Evolutionary conservation across 2,888 invertebrate species (phyloP).

Genomic region (Hirtodrosophila duncani): DNA sequence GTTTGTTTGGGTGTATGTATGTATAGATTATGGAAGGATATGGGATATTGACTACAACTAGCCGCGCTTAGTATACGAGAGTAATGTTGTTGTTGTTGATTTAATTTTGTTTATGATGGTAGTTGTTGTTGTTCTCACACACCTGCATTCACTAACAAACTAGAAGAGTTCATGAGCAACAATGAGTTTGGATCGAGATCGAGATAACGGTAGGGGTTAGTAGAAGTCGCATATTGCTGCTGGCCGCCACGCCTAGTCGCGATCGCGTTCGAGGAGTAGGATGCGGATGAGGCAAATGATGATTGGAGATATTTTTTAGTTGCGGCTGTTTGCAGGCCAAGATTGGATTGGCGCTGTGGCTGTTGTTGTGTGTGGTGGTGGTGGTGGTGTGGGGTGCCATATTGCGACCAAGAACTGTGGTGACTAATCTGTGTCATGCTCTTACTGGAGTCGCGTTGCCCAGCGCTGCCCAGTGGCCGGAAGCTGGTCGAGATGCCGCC

Average conservation of each 20-base stretch:
- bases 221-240: constrained; percentile 76
- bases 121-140: constrained; percentile 70
- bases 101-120: constrained; percentile 43
- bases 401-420: constrained; percentile 63
- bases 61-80: constrained; percentile 1
- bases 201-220: constrained; percentile 72
- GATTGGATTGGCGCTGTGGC: constrained; percentile 72
- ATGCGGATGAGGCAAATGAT: constrained; percentile 73
- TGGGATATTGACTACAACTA: constrained; percentile 4
- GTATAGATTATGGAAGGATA: neutral
- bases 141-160: constrained; percentile 78
- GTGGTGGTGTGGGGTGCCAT: constrained; percentile 46
- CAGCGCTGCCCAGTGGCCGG: constrained; percentile 75
- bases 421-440: constrained; percentile 80
- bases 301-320: constrained; percentile 78
- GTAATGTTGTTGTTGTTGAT: constrained; percentile 16
- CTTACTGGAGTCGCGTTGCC: constrained; percentile 77
- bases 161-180: constrained; percentile 77
- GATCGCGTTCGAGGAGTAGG: constrained; percentile 52
- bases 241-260: constrained; percentile 75
- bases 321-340: constrained; percentile 75
- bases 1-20: constrained; percentile 8
- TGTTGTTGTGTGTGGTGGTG: constrained; percentile 57
- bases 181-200: constrained; percentile 77
- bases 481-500: constrained; percentile 74